phyloP scores from a whole-genome alignment of 1,140 invertebrate genomes.

The Musca domestica region DNA sequence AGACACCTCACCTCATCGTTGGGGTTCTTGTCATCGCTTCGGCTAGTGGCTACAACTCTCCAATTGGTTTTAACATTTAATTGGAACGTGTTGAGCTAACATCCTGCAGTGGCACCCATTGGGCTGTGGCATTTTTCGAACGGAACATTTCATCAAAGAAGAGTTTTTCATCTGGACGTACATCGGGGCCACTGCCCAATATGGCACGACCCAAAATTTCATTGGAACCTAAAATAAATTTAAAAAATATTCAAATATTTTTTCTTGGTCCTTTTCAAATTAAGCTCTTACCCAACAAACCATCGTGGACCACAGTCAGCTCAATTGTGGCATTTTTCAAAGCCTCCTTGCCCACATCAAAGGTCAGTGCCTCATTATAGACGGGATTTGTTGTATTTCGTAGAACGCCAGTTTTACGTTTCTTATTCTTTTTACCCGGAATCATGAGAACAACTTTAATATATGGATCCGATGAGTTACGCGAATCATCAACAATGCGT shows the following conservation, averaged over 20 bases:
- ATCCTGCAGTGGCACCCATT: conserved; percentile 58
- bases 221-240: conserved; percentile 47
- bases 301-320: conserved; percentile 59
- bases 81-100: conserved; percentile 25
- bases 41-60: too few species aligned
- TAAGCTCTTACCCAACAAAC: conserved; percentile 55
- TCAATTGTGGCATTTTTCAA: conserved; percentile 58
- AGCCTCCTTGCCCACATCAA: conserved; percentile 68
- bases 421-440: conserved; percentile 76
- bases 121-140: conserved; percentile 59
- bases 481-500: conserved; percentile 58
- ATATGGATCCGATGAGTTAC: conserved; percentile 70
- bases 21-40: too few species aligned
- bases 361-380: conserved; percentile 84
- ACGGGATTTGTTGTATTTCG: conserved; percentile 81
- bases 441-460: conserved; percentile 80
- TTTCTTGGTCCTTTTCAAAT: not conserved
- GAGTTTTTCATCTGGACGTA: conserved; percentile 54
- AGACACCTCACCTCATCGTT: too few species aligned
- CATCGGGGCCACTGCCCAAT: conserved; percentile 55
- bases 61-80: too few species aligned
- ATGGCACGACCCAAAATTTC: conserved; percentile 58
- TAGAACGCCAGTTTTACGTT: conserved; percentile 86
- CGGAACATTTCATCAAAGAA: conserved; percentile 60
- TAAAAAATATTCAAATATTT: not conserved